Evolutionary conservation across 2,888 invertebrate species (phyloP), one percentile per base, ranked within the genome.

Genomic region (Venusia cambrica): DNA sequence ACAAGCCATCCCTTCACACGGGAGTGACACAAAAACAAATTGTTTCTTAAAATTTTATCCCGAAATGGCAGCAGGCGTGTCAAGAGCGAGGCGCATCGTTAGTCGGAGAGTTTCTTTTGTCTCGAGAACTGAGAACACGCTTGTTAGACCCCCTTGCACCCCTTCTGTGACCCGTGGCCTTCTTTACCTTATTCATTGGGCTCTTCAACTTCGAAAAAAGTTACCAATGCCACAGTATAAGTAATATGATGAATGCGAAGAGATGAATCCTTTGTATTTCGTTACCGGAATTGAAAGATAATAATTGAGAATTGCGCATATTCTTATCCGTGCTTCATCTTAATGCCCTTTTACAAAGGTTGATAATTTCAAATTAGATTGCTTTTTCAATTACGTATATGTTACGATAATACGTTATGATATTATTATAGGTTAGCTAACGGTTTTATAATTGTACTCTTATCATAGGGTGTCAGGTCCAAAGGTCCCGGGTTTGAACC

Each of bases 81-180:
- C 72, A 67, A 71, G 70, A 61, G 57, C 54, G 56, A 55, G 67
- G 31, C 62, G 68, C 72, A 67, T 77, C 76, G 76, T 77, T 77
- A 77, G 73, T 43, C 62, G 62, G 59, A 67, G 73, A 67, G 71
- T 63, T 74, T 66, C 75, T 70, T 75, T 77, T 77, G 77, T 77
- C 73, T 76, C 73, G 65, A 70, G 75, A 60, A 68, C 53, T 66
- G 62, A 28, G 42, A 52, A 56, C 61, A 52, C 56, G 64, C 74
- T 73, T 76, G 74, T 73, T 73, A 69, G 46, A 40, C 56, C 34
- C 26, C 40, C 17, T 33, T 24, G 19, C 30, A 37, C 62, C 71
- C 69, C 71, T 74, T 72, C 70, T 73, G 64, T 61, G 68, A 69
- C 69, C 67, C 62, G 57, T 65, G 64, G 66, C 68, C 65, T 65